Conservation (phyloP, 2,888 invertebrate genomes). For the Fragum fragum region DNA sequence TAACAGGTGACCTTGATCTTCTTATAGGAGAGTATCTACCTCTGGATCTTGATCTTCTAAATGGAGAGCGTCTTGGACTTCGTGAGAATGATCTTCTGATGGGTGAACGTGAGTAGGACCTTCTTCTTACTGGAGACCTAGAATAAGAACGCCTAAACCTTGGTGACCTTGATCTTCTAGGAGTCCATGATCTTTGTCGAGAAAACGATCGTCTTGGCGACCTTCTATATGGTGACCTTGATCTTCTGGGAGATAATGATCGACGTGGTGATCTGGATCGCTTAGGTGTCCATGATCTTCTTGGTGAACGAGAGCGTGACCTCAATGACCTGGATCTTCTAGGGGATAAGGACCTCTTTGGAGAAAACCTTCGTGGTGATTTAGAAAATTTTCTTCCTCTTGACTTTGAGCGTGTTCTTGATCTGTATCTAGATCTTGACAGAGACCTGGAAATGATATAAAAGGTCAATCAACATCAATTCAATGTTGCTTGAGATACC, state of each 20-base stretch:
- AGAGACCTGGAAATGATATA: conserved; percentile 54
- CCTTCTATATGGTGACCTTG: conserved; percentile 63
- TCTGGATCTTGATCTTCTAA: conserved; percentile 49
- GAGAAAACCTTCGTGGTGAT: conserved; percentile 45
- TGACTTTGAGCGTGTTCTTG: conserved; percentile 56
- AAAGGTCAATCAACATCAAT: background rate
- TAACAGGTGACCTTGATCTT: conserved; percentile 17
- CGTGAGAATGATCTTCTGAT: conserved; percentile 67
- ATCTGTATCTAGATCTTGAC: conserved; percentile 64
- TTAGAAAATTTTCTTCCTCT: conserved; percentile 54
- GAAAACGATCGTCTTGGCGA: conserved; percentile 66
- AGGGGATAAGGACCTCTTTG: conserved; percentile 57
- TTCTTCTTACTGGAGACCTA: conserved; percentile 54
- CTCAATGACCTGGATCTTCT: conserved; percentile 60
- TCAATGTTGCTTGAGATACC: background rate
- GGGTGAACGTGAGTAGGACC: conserved; percentile 59
- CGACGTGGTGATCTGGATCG: conserved; percentile 55
- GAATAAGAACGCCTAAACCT: conserved; percentile 60
- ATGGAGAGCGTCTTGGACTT: conserved; percentile 62
- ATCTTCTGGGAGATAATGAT: conserved; percentile 55
- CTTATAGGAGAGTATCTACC: conserved; percentile 43
- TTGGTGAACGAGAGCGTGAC: conserved; percentile 63
- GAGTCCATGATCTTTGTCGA: conserved; percentile 53
- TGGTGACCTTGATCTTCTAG: conserved; percentile 68
- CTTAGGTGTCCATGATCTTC: conserved; percentile 51